Conservation (phyloP, 1,140 invertebrate genomes). For the Pogonus chalceus region DNA sequence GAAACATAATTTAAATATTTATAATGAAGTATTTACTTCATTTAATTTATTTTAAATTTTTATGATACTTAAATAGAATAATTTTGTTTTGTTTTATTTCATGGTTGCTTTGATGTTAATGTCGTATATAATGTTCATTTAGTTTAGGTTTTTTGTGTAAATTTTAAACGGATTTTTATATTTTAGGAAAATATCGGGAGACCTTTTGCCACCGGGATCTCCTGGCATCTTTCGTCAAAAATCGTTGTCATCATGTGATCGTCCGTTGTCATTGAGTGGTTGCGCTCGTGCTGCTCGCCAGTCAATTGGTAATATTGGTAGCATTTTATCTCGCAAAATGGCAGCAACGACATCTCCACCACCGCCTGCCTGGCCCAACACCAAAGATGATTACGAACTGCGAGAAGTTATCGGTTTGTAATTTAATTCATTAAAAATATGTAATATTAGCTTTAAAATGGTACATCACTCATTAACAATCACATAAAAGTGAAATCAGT, state of each 20-base stretch:
- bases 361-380: conserved; percentile 75
- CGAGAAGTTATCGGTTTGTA: conserved; percentile 79
- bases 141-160: too few species aligned
- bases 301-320: conserved; percentile 42
- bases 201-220: conserved; percentile 49
- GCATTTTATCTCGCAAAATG: conserved; percentile 60
- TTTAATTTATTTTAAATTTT: too few species aligned
- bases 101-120: too few species aligned
- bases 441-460: conserved; percentile 1
- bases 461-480: neutral
- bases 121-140: too few species aligned
- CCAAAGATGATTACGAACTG: conserved; percentile 88
- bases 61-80: too few species aligned
- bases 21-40: too few species aligned
- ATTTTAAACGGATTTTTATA: too few species aligned
- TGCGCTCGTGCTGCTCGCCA: conserved; percentile 38
- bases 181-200: conserved; percentile 50
- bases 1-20: too few species aligned
- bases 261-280: conserved; percentile 27
- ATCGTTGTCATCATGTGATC: conserved; percentile 36
- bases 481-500: neutral
- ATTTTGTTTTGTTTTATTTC: too few species aligned
- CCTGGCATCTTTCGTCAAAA: conserved; percentile 55
- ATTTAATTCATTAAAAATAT: conserved; percentile 7
- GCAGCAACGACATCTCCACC: conserved; percentile 49